These are phyloP conservation scores for Mergus octosetaceus DNA, from an alignment of 2,797 vertebrate species.

Conservation along the genomic window DNA sequence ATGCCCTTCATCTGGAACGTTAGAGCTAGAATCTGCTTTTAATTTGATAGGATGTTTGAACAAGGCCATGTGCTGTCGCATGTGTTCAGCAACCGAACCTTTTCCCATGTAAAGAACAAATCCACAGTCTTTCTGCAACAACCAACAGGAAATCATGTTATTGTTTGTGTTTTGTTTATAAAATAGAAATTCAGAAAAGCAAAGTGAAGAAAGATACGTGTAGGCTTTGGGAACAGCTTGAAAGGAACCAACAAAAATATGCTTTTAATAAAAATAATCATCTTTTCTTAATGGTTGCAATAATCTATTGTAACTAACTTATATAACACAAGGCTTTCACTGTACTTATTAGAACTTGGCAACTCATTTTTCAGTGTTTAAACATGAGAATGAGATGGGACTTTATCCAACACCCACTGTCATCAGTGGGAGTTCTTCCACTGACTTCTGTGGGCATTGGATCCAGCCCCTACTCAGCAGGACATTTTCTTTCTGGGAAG, in stretches of 20 bases:
- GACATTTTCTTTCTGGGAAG: conserved; percentile 63
- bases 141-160: conserved; percentile 30
- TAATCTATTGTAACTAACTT: conserved; percentile 39
- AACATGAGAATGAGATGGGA: conserved; percentile 35
- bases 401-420: conserved; percentile 32
- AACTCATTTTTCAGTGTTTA: background rate
- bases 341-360: conserved; percentile 15
- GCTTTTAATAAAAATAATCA: conserved; percentile 46
- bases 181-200: background rate
- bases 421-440: conserved; percentile 58
- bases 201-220: conserved; percentile 19
- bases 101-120: conserved; percentile 50
- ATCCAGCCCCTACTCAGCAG: conserved; percentile 52
- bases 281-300: background rate
- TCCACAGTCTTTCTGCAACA: background rate
- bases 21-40: conserved; percentile 55
- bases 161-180: conserved; percentile 46
- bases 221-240: conserved; percentile 19
- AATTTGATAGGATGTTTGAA: conserved; percentile 38
- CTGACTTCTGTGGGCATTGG: conserved; percentile 38
- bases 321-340: conserved; percentile 42
- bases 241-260: background rate
- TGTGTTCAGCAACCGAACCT: background rate
- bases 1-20: conserved; percentile 27
- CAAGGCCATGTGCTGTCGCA: conserved; percentile 8